Conservation (phyloP, 2,888 invertebrate species). For the Drosophila mayaguana region DNA sequence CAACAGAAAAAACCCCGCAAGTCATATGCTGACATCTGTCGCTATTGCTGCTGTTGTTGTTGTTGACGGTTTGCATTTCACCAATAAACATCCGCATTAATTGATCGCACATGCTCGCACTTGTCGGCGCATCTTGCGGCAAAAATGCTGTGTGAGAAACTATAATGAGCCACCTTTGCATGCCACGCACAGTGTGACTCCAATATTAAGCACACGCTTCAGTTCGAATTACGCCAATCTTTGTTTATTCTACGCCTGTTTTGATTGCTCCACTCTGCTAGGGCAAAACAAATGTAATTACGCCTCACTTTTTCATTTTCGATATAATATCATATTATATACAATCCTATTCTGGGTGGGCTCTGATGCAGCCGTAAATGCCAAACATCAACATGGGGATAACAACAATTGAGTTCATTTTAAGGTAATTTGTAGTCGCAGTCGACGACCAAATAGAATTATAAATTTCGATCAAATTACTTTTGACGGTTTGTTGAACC, state of each 20-base stretch:
- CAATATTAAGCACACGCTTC: constrained; percentile 1
- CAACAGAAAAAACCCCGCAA: constrained; percentile 31
- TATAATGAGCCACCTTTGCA: constrained; percentile 50
- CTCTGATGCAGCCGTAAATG: constrained; percentile 14
- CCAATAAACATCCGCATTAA: constrained; percentile 35
- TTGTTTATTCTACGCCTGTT: constrained; percentile 9
- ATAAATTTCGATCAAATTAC: constrained; percentile 22
- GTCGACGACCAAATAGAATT: constrained; percentile 16
- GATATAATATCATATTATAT: constrained; percentile 10
- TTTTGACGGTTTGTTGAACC: constrained; percentile 68
- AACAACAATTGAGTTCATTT: constrained; percentile 13
- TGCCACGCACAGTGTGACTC: constrained; percentile 51
- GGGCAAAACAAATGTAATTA: constrained; percentile 15
- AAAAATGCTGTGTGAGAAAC: not conserved
- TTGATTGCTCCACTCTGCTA: not conserved
- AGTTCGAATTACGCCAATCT: constrained; percentile 26
- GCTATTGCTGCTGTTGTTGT: not conserved
- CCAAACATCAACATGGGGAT: not conserved
- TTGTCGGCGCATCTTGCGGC: constrained; percentile 21
- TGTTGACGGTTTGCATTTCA: constrained; percentile 30
- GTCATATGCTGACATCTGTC: constrained; percentile 46
- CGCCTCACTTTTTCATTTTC: constrained; percentile 23
- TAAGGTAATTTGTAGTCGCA: constrained; percentile 49
- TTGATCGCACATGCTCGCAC: constrained; percentile 41
- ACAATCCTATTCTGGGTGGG: constrained; percentile 44